Percentiles rank a stretch among this genome's conserved stretches.
Evolutionary conservation across 2,113 vertebrate species (phyloP).

Genomic region (Benitochromis conjunctus): DNA sequence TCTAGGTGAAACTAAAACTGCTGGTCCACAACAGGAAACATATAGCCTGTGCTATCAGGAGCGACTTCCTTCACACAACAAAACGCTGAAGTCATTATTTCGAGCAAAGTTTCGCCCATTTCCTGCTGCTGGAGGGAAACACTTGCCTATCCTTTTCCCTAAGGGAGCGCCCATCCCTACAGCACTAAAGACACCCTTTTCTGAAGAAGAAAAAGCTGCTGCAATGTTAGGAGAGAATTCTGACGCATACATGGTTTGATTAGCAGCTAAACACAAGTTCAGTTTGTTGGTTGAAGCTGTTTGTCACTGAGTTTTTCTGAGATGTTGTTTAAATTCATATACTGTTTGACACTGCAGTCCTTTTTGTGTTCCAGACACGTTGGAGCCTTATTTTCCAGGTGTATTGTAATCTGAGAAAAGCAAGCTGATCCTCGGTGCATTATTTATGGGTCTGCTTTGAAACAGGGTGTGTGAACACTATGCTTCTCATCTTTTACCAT

Average conservation of each 20-base stretch:
- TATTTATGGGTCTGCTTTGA: constrained; percentile 41
- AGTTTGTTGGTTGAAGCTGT: neutral
- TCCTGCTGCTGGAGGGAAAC: constrained; percentile 82
- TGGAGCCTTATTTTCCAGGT: neutral
- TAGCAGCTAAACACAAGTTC: neutral
- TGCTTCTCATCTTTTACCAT: neutral
- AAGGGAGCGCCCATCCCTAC: constrained; percentile 54
- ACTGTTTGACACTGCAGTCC: neutral
- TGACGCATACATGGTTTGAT: neutral
- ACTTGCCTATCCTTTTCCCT: constrained; percentile 67
- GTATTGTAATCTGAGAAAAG: constrained; percentile 32
- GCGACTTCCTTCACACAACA: constrained; percentile 85
- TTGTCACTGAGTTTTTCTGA: neutral
- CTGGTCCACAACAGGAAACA: constrained; percentile 90
- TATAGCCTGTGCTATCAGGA: constrained; percentile 86
- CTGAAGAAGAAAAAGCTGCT: neutral
- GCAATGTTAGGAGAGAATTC: neutral
- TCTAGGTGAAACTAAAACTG: constrained; percentile 66
- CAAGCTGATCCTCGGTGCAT: constrained; percentile 50
- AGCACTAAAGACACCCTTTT: neutral
- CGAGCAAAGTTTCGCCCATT: constrained; percentile 85
- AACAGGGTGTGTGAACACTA: neutral
- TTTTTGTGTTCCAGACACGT: neutral
- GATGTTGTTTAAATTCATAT: neutral
- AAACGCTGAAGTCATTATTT: constrained; percentile 84